phyloP scores from a whole-genome alignment of 2,113 vertebrate species.

The Zapus hudsonius region DNA sequence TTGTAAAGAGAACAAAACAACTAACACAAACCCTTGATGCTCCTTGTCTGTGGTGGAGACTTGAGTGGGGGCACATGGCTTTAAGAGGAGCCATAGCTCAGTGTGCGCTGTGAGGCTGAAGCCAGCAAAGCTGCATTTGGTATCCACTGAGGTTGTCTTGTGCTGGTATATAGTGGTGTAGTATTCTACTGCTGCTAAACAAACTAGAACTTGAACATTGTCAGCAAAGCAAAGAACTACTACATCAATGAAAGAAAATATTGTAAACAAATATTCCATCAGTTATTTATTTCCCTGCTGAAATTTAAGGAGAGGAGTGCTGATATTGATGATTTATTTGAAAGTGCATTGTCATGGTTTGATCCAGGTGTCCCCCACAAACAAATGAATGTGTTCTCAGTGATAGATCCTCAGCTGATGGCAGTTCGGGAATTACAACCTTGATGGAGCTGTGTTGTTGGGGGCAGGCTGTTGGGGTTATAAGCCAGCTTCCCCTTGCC shows the following conservation, averaged over 20 bases:
- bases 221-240: conserved; percentile 84
- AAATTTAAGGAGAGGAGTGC: neutral
- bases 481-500: no score
- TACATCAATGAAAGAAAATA: conserved; percentile 78
- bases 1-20: no score
- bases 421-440: no score
- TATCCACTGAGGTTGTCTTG: conserved; percentile 86
- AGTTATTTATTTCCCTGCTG: neutral
- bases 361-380: no score
- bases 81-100: conserved; percentile 78
- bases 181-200: conserved; percentile 82
- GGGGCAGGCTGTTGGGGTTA: no score
- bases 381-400: no score
- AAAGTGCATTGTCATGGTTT: neutral
- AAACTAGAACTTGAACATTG: conserved; percentile 84
- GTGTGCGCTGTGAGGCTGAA: conserved; percentile 85
- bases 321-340: neutral
- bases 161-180: conserved; percentile 87
- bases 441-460: no score
- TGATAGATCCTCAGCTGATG: no score
- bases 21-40: no score
- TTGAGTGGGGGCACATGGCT: no score
- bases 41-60: no score
- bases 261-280: neutral
- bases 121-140: conserved; percentile 86